Evolutionary conservation across 2,113 vertebrate species (phyloP), one percentile per base, ranked within the genome.

Genomic region (Chaenocephalus aceratus): DNA sequence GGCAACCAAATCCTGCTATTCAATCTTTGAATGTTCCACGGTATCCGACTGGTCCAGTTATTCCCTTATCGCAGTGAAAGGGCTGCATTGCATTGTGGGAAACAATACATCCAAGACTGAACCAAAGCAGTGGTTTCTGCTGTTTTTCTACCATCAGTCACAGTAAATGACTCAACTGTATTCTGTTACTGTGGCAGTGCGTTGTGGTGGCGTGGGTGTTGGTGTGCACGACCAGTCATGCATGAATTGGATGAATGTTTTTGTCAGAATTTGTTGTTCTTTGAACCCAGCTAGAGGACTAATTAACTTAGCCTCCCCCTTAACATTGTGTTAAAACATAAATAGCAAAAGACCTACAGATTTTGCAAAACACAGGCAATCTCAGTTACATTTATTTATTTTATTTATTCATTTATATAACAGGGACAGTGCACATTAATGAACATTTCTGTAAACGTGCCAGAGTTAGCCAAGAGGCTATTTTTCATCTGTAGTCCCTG

Each of bases 21-120:
- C 85, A 88, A 75, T 86, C 88, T 87, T 87, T 85, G 78, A 89
- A 65, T 70, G 73, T 79, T 82, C 44, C 65, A 67, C 36, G 21
- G 77, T 82, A 77, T 90, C 88, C 85, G 91, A 78, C 80, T 94
- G 89, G 86, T 89, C 79, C 53, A 72, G 80, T 87, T 93, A 88
- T 88, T 80, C 91, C 91, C 93, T 96, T 96, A 94, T 96, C 89
- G 85, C 91, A 95, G 90, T 94, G 90, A 93, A 93, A 94, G 83
- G 77, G 4, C 81, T 7, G 30, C 75, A 2, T 82, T 92, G 88
- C 92, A 89, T 88, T 94, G 84, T 95, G 91, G 91, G 93, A 93
- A 88, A 92, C 85, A 93, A 67, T 58, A 16, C 67, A 68, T 74
- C 91, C 88, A 77, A 83, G 89, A 86, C 85, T 77, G 70, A 84